Base-by-base conservation (phyloP, 2,113 vertebrate species). In the Perccottus glenii region DNA sequence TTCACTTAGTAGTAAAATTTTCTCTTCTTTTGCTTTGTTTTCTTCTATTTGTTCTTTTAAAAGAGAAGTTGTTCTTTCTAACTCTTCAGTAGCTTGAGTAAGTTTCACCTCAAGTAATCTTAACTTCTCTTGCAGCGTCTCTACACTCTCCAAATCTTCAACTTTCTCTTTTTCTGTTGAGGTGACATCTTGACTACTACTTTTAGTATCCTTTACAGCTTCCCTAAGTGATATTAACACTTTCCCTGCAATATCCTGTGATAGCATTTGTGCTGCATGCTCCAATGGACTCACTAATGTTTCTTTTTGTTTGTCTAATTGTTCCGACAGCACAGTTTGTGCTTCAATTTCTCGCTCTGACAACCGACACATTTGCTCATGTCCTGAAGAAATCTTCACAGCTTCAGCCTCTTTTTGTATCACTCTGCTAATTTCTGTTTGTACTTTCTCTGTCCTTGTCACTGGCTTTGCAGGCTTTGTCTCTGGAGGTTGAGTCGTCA, bases 21-120 rank as follows among this genome's bases (percentile, higher is more conserved):
- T 94, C 46, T 89, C 91, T 50, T 95, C 94, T 58, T 94, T 96
- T 60, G 87, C 76, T 79, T 92, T 90, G 73, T 95, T 93, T 61
- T 95, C 94, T 2, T 92, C 87, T 33, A 93, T 85, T 81, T 96
- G 95, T 70, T 90, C 89, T 68, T 87, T 89, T 60, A 98, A 80
- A 74, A 93, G 81, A 6, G 64, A 64, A 62, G 89, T 92, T 36
- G 94, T 90, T 75, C 70, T 91, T 55, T 93, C 87, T 0, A 97
- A 89, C 64, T 98, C 94, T 69, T 91, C 82, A 9, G 82, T 94
- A 76, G 94, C 92, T 58, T 89, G 85, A 52, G 77, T 88, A 73
- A 99, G 85, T 74, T 95, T 92, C 48, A 89, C 74, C 77, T 96
- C 93, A 19, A 98, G 88, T 57, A 56, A 76, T 5, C 76, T 83